Evolutionary conservation across 2,888 invertebrate species (phyloP), one percentile per base, ranked within the genome.

Genomic region (Acrocyrtus sp.): DNA sequence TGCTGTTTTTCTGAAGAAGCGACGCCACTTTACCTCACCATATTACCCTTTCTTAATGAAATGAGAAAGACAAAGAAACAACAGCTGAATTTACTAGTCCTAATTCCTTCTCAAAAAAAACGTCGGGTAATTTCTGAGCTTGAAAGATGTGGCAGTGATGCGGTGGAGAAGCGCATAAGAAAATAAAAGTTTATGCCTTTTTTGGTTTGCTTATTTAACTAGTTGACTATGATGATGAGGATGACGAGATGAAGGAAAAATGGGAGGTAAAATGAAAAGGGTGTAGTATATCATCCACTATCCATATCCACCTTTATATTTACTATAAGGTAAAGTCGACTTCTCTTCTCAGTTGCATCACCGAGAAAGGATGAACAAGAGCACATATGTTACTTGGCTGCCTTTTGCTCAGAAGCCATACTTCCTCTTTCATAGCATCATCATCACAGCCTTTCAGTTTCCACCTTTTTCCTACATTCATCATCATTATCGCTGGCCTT

Each of bases 121-220:
- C 21, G 50, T 27, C 50, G 48, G 67, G 39, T 65, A 48, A 48
- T 51, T 58, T 27, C n/a, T n/a, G n/a, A n/a, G n/a, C n/a, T n/a
- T n/a, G n/a, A n/a, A n/a, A n/a, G n/a, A n/a, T n/a, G n/a, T n/a
- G n/a, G n/a, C n/a, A n/a, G n/a, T n/a, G n/a, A n/a, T n/a, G n/a
- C n/a, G n/a, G n/a, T n/a, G n/a, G n/a, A n/a, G n/a, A n/a, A n/a
- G n/a, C n/a, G n/a, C n/a, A n/a, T n/a, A n/a, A n/a, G n/a, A n/a
- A n/a, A n/a, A n/a, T n/a, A n/a, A n/a, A n/a, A n/a, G n/a, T n/a
- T 60, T 63, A 54, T 63, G 63, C 67, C 41, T 53, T 68, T 60
- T 60, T 57, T n/a, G 17, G 51, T 68, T 68, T 68, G 60, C 60
- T 68, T 68, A 60, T 68, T 68, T 67, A 67, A 67, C 50, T 15